These are phyloP conservation scores for Psittacara wagleri DNA, from an alignment of 2,113 vertebrate species.

Conservation along the genomic window DNA sequence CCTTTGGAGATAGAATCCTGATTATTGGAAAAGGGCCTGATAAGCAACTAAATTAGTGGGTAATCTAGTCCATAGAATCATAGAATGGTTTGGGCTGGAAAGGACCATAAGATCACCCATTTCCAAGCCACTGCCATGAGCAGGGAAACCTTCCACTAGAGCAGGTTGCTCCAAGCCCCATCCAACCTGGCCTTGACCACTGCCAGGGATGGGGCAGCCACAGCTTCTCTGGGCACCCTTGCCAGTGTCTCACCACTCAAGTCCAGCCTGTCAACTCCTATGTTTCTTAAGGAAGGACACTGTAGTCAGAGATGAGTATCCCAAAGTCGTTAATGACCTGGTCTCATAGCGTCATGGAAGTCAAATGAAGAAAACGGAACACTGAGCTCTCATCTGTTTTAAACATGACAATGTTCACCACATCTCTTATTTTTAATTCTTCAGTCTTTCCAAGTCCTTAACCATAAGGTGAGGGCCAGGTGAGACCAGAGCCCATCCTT, in stretches of 20 bases:
- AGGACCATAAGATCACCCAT: not conserved
- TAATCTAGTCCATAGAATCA: not conserved
- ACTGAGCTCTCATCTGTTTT: not conserved
- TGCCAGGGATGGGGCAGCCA: not conserved
- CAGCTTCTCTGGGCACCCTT: not conserved
- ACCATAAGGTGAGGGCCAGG: not conserved
- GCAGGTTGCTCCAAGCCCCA: not conserved
- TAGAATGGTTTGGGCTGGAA: not conserved
- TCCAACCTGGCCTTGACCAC: not conserved
- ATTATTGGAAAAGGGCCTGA: not conserved
- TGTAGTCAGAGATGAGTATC: not conserved
- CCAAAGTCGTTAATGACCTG: not conserved
- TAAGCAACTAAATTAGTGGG: not conserved
- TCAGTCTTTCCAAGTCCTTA: not conserved
- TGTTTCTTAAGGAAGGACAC: not conserved
- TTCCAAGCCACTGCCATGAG: not conserved
- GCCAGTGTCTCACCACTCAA: not conserved
- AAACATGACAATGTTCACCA: not conserved
- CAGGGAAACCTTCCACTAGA: not conserved
- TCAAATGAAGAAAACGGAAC: not conserved
- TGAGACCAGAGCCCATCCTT: not conserved
- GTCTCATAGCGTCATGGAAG: not conserved
- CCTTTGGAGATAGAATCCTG: not conserved
- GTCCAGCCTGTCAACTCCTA: not conserved
- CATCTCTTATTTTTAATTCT: not conserved